These are phyloP conservation scores for Halcyon chelicuti DNA, from an alignment of 2,797 vertebrate genomes.

Conservation along the genomic window DNA sequence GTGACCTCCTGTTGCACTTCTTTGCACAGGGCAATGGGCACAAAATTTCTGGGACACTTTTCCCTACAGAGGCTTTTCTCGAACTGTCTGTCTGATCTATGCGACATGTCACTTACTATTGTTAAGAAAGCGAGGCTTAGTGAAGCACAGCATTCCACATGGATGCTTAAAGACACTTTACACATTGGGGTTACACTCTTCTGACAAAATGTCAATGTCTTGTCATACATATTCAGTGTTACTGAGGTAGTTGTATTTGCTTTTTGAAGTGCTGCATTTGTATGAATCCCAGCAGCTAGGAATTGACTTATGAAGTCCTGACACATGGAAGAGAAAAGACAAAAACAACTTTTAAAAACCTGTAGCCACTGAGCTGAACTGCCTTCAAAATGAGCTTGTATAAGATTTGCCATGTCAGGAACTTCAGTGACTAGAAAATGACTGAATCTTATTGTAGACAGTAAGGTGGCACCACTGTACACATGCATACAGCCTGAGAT, in stretches of 20 bases:
- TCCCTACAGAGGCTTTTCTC: neutral
- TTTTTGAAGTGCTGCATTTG: neutral
- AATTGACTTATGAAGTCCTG: neutral
- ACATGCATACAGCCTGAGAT: neutral
- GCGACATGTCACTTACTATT: neutral
- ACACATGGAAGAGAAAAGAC: neutral
- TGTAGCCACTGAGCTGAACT: neutral
- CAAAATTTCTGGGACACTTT: neutral
- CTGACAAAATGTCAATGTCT: slow-evolving; percentile 65
- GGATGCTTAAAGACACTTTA: slow-evolving; percentile 55
- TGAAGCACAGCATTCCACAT: neutral
- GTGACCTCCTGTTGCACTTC: neutral
- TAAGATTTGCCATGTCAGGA: neutral
- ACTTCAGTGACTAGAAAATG: neutral
- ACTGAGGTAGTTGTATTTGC: neutral
- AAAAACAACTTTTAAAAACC: neutral
- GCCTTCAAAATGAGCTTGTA: neutral
- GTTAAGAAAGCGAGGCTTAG: slow-evolving; percentile 4
- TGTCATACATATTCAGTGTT: slow-evolving; percentile 53
- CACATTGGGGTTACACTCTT: neutral
- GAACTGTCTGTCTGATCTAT: slow-evolving; percentile 4
- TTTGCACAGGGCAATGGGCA: neutral
- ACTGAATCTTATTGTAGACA: neutral
- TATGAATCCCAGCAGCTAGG: neutral
- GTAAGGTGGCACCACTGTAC: neutral